These are phyloP conservation scores for Altica lythri DNA, from an alignment of 2,888 invertebrate species.

Conservation along the genomic window DNA sequence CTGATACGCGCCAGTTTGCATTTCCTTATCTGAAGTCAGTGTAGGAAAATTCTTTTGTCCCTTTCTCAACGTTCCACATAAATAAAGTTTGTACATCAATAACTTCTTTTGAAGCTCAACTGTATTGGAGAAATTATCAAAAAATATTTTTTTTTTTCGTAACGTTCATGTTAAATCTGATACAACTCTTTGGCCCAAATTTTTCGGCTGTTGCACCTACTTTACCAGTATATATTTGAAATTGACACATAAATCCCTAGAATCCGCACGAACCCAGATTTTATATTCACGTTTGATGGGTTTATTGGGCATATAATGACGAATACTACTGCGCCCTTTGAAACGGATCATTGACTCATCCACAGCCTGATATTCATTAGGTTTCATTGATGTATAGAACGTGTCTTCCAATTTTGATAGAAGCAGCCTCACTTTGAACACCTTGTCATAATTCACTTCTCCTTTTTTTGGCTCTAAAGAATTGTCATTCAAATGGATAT, in stretches of 20 bases:
- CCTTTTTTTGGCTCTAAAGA: slow-evolving; percentile 21
- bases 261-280: no score
- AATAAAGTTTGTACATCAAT: no score
- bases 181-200: no score
- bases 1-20: slow-evolving; percentile 12
- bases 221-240: slow-evolving; percentile 45
- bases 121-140: no score
- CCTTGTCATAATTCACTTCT: slow-evolving; percentile 30
- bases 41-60: slow-evolving; percentile 18
- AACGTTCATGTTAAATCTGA: no score
- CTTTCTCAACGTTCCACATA: no score
- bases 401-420: slow-evolving; percentile 27
- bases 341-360: slow-evolving; percentile 40
- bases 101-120: no score
- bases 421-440: slow-evolving; percentile 34
- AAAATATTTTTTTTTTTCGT: no score
- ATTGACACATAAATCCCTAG: slow-evolving; percentile 36
- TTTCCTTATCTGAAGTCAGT: slow-evolving; percentile 19
- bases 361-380: slow-evolving; percentile 29
- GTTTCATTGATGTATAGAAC: slow-evolving; percentile 30
- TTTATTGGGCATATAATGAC: slow-evolving; percentile 47
- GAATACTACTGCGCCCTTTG: no score
- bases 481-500: slow-evolving; percentile 37
- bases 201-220: slow-evolving; percentile 28
- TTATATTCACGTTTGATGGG: no score